Base-by-base conservation (phyloP, 2,113 vertebrate species). In the Menura novaehollandiae region DNA sequence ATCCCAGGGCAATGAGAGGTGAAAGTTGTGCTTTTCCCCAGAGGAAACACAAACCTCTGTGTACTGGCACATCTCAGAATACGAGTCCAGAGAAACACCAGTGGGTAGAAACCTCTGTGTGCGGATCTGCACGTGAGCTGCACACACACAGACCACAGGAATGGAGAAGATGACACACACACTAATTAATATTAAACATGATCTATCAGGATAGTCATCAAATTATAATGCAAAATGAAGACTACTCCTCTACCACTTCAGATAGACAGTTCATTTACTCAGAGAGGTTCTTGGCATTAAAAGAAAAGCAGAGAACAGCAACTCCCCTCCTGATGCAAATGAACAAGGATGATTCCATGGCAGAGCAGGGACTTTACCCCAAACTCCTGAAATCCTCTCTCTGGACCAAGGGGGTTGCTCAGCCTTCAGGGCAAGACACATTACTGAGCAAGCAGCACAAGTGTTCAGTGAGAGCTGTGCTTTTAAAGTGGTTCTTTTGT, bases 401-500 rank as follows among this genome's bases (percentile, higher is more conserved):
- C 2, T 10, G 16, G 43, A 47, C 46, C 37, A 47, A 3, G 6
- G 22, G 13, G 39, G 71, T 62, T 69, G 35, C 49, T 85, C 44
- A 73, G 77, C 71, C 79, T 44, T 22, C 77, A 68, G 53, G 62
- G 41, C 35, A 63, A 64, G 33, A 39, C 27, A 35, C 28, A 5
- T 32, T 8, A 74, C 49, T 5, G 4, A 44, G 63, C 11, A 7
- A 76, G 56, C 75, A 55, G 18, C 51, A 58, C 28, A 63, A 64
- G 46, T 9, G 19, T 53, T 73, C 30, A 51, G 46, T 13, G 12
- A 89, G 55, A 88, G 63, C 75, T 91, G 27, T 51, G 63, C 66
- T 83, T 92, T 87, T 78, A 44, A 39, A 82, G 63, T 46, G 30
- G 19, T 53, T 97, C 93, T 97, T 91, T 88, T 88, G 77, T 85